phyloP scores from a whole-genome alignment of 2,888 invertebrate species.

The Xestia ashworthii region DNA sequence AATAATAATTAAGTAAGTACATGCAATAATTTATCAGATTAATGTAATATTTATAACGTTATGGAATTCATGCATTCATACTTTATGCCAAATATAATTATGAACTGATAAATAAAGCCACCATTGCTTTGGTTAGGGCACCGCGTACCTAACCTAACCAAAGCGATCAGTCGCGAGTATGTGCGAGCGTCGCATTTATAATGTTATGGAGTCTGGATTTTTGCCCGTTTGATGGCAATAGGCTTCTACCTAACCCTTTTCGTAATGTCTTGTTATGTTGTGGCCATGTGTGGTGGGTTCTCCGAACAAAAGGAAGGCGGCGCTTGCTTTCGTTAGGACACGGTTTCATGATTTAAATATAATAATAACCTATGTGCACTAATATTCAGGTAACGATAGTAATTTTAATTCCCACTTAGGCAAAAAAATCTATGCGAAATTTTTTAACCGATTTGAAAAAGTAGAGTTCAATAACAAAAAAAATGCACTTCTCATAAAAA shows the following conservation, averaged over 20 bases:
- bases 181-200: neutral
- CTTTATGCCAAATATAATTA: slow-evolving; percentile 17
- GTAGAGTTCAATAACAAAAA: neutral
- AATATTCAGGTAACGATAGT: neutral
- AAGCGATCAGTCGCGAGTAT: neutral
- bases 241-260: neutral
- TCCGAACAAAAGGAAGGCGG: neutral
- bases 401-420: neutral
- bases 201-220: neutral
- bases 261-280: neutral
- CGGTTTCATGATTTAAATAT: neutral
- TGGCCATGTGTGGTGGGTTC: neutral
- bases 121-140: neutral
- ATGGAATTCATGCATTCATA: neutral
- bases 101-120: neutral
- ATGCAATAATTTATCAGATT: slow-evolving; percentile 13
- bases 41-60: neutral
- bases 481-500: neutral
- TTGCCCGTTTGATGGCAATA: neutral
- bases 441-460: neutral
- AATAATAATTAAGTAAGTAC: slow-evolving; percentile 21
- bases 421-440: neutral
- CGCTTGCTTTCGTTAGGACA: neutral
- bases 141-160: neutral
- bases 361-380: neutral